Evolutionary conservation across 2,113 vertebrate genomes (phyloP).

Genomic region (Leiothrix lutea): DNA sequence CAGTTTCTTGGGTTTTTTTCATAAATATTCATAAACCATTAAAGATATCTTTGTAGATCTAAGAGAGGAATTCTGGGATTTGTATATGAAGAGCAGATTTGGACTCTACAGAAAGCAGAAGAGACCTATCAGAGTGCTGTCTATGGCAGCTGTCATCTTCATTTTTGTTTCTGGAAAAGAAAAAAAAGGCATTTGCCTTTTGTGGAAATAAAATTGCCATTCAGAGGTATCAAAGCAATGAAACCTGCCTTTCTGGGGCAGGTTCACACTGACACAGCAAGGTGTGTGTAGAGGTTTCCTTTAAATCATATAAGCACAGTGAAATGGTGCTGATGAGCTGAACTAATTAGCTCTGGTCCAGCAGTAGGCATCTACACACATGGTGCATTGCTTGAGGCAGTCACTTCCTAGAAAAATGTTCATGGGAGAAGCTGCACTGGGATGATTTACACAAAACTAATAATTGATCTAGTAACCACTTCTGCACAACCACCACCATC

Average conservation of each 20-base stretch:
- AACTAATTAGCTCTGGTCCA: neutral
- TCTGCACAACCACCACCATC: neutral
- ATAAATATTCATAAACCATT: neutral
- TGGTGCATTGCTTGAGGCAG: neutral
- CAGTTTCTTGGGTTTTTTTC: neutral
- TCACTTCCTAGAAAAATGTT: neutral
- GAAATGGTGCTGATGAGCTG: neutral
- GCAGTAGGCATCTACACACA: neutral
- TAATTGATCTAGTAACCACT: neutral
- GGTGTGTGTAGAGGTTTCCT: neutral
- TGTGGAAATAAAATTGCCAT: neutral
- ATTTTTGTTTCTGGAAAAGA: neutral
- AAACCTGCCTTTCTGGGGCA: neutral
- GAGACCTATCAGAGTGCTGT: neutral
- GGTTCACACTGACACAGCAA: neutral
- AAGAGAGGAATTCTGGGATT: neutral
- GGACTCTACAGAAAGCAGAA: neutral
- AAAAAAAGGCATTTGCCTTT: neutral
- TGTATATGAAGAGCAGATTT: neutral
- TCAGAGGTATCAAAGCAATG: neutral
- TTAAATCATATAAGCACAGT: neutral
- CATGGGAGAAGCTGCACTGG: neutral
- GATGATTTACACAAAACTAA: neutral
- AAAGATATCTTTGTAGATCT: neutral
- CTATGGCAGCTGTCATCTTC: neutral